Base-by-base conservation (phyloP, 2,113 vertebrate genomes). In the Budorcas taxicolor region DNA sequence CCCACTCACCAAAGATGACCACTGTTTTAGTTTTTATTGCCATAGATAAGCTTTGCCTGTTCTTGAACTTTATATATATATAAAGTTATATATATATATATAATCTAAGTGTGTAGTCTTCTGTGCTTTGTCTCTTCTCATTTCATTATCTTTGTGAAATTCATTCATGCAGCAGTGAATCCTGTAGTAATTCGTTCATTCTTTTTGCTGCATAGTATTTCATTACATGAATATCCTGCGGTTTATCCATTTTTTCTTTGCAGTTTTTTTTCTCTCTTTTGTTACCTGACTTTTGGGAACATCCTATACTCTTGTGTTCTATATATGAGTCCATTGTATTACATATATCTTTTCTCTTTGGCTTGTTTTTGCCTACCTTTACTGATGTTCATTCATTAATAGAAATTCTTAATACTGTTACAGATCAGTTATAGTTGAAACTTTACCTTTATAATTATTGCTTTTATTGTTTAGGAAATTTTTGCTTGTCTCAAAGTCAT, bases 401-500 rank as follows among this genome's bases (percentile, higher is more conserved):
- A 85, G 50, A 94, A 94, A 86, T 53, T 55, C 7, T 71, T 60
- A 71, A 86, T 87, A 91, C 64, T 78, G 57, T 15, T 62, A 86
- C 31, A 90, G 19, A 10, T 19, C 10, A 80, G 13, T 57, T 58
- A 50, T 80, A 31, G 45, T 33, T 93, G 45, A 62, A 58, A n/a
- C 13, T 85, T 85, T 45, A 52, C 33, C 58, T 78, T 85, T 80
- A 19, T 64, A 85, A 16, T 52, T 58, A 40, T 27, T 74, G 55
- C n/a, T 62, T 62, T 91, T 50, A 12, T 87, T 82, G 47, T 16
- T 45, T 45, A 85, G 19, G 29, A 85, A 78, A n/a, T 43, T 80
- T 89, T 89, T 95, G 29, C 94, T 86, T 90, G 9, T 97, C 55
- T 85, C 47, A 81, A 93, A n/a, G n/a, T 92, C 90, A 86, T 53